Evolutionary conservation across 2,888 invertebrate genomes (phyloP).

Genomic region (Leptinotarsa rubiginosa): DNA sequence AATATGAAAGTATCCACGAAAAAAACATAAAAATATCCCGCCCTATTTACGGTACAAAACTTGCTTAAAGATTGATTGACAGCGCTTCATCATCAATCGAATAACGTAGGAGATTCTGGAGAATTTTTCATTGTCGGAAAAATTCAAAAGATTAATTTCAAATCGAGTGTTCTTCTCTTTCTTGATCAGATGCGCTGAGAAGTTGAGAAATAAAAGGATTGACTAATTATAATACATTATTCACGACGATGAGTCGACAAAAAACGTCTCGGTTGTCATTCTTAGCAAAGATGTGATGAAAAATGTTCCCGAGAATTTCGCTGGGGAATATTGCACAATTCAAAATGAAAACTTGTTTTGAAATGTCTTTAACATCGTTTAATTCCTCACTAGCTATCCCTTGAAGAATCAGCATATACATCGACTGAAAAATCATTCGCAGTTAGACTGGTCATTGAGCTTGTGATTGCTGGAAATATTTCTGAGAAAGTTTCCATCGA

Average conservation of each 20-base stretch:
- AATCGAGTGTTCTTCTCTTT: slow-evolving; percentile 5
- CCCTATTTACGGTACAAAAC: slow-evolving; percentile 7
- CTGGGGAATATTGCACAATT: background rate
- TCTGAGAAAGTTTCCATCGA: too few species aligned
- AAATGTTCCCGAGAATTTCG: slow-evolving; percentile 1
- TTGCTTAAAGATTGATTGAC: slow-evolving; percentile 2
- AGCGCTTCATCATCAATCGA: slow-evolving; percentile 1
- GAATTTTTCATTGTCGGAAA: slow-evolving; percentile 1
- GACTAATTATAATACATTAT: slow-evolving; percentile 12
- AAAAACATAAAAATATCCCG: slow-evolving; percentile 3
- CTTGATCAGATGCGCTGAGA: background rate
- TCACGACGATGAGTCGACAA: slow-evolving; percentile 12
- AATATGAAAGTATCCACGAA: slow-evolving; percentile 9
- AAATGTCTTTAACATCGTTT: background rate
- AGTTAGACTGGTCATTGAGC: too few species aligned
- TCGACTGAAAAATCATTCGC: too few species aligned
- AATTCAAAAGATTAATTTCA: slow-evolving; percentile 7
- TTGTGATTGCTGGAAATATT: too few species aligned
- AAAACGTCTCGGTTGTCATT: slow-evolving; percentile 8
- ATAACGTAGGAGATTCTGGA: background rate
- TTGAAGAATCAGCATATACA: too few species aligned
- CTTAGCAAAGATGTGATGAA: background rate
- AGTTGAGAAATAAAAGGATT: slow-evolving; percentile 10
- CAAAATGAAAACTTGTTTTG: slow-evolving; percentile 11
- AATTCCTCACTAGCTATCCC: too few species aligned